phyloP scores from a whole-genome alignment of 2,797 vertebrate genomes.

The Sebastes iracundus region DNA sequence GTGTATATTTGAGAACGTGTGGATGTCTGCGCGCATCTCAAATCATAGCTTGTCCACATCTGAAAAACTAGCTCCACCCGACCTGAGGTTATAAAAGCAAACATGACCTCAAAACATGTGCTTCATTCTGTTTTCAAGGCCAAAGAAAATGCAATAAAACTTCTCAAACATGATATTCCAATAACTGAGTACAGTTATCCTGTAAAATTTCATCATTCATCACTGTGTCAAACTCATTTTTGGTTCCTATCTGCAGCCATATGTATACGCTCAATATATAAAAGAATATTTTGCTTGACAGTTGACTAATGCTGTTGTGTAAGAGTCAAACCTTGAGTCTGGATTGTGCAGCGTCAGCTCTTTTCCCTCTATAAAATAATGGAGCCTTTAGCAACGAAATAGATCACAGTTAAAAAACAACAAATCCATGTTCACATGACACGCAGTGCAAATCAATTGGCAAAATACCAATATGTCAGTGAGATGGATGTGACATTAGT shows the following conservation, averaged over 20 bases:
- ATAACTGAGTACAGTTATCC: not conserved
- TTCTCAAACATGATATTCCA: slow-evolving; percentile 24
- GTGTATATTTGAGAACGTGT: not conserved
- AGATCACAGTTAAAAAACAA: not conserved
- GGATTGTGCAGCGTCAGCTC: not conserved
- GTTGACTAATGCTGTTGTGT: not conserved
- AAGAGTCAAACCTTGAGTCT: not conserved
- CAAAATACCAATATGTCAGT: not conserved
- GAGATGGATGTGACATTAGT: not conserved
- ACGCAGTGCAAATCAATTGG: not conserved
- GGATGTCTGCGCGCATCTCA: slow-evolving; percentile 28
- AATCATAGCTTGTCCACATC: slow-evolving; percentile 25
- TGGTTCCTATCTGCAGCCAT: not conserved
- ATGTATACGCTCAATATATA: not conserved
- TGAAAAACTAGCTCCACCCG: slow-evolving; percentile 61
- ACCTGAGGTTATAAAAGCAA: slow-evolving; percentile 75
- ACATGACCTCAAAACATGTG: slow-evolving; percentile 35
- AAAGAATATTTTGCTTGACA: not conserved
- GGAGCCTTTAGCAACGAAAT: not conserved
- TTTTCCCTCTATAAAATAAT: not conserved
- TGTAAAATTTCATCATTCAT: not conserved
- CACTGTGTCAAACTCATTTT: not conserved
- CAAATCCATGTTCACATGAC: not conserved
- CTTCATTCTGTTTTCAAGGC: slow-evolving; percentile 43
- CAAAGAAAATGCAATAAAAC: slow-evolving; percentile 68